Percentiles rank a stretch among this genome's conserved stretches.
phyloP scores from a whole-genome alignment of 2,113 vertebrate species.

The Egretta garzetta region DNA sequence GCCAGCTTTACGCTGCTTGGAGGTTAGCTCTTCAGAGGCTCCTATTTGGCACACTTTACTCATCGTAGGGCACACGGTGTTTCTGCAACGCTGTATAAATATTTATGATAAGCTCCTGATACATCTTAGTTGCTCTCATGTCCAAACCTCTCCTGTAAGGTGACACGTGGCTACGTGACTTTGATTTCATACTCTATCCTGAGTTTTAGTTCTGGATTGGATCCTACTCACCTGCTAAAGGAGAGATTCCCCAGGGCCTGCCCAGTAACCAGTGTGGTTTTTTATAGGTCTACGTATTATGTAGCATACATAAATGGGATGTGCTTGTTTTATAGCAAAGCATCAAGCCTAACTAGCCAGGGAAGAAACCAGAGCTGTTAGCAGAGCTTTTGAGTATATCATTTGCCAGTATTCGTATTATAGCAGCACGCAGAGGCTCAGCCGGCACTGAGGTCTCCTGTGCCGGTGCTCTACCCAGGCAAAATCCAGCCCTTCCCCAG shows the following conservation, averaged over 20 bases:
- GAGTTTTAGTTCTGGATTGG: background rate
- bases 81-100: background rate
- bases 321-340: background rate
- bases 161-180: background rate
- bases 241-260: background rate
- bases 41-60: background rate
- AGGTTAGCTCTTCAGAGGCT: background rate
- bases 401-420: background rate
- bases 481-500: background rate
- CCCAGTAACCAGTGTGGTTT: background rate
- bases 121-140: background rate
- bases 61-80: background rate
- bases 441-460: fast-evolving
- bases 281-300: background rate
- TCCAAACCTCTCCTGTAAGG: background rate
- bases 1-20: background rate
- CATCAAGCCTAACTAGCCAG: background rate
- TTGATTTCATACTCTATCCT: background rate
- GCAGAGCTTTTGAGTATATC: background rate
- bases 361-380: background rate
- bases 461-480: background rate
- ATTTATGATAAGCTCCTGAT: background rate
- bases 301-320: background rate
- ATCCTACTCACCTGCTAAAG: background rate
- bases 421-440: background rate